Conservation (phyloP, 2,113 vertebrate species). For the Ancistrus triradiatus region DNA sequence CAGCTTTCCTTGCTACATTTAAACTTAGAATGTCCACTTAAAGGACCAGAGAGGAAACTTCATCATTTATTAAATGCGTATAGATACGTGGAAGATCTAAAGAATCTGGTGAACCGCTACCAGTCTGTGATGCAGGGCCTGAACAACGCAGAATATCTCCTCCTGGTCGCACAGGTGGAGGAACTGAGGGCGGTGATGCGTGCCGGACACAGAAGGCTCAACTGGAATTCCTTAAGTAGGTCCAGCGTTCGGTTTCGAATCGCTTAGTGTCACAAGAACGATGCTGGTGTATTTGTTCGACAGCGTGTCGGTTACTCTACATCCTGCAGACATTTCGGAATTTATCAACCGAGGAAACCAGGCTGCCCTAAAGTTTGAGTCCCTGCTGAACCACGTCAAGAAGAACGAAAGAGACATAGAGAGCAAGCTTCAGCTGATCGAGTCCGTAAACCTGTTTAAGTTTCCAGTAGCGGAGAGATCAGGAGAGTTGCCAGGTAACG, state of each 20-base stretch:
- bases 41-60: not conserved
- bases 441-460: constrained; percentile 79
- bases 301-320: not conserved
- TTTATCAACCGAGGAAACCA: constrained; percentile 72
- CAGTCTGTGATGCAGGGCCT: constrained; percentile 68
- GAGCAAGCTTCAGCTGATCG: constrained; percentile 71
- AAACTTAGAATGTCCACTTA: not conserved
- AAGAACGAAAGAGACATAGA: constrained; percentile 76
- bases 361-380: constrained; percentile 78
- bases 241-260: not conserved
- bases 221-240: constrained; percentile 83
- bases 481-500: constrained; percentile 73
- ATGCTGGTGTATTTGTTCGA: not conserved
- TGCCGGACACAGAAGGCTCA: constrained; percentile 76
- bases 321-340: constrained; percentile 72
- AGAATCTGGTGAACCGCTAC: constrained; percentile 67
- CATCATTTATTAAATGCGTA: constrained; percentile 5
- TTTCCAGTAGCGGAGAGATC: constrained; percentile 58
- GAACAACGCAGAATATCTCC: constrained; percentile 67
- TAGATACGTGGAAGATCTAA: constrained; percentile 71
- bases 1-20: not conserved
- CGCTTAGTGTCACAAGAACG: not conserved
- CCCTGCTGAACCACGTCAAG: constrained; percentile 78
- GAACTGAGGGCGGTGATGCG: constrained; percentile 65
- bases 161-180: constrained; percentile 72